phyloP scores from a whole-genome alignment of 2,113 vertebrate genomes.

The Oreochromis tanganicae region DNA sequence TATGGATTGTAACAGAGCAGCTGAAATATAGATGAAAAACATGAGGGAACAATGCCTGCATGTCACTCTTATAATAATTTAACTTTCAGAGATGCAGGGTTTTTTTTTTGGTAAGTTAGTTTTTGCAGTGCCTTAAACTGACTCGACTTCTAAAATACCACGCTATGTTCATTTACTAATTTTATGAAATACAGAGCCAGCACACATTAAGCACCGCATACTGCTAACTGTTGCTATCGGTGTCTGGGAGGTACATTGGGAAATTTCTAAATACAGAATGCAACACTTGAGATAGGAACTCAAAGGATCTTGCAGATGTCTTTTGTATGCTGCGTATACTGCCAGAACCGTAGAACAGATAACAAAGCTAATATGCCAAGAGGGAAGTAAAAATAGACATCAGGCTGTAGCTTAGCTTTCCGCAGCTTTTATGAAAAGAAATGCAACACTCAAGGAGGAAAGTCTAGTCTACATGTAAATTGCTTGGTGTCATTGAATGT shows the following conservation, averaged over 20 bases:
- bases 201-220: background rate
- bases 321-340: background rate
- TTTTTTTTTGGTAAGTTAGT: background rate
- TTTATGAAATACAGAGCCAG: background rate
- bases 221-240: background rate
- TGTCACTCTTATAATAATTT: background rate
- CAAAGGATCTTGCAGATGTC: conserved; percentile 4
- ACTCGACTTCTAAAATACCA: background rate
- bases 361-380: conserved; percentile 1
- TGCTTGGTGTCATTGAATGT: background rate
- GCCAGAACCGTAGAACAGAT: background rate
- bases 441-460: conserved; percentile 8
- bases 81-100: background rate
- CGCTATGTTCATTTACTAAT: background rate
- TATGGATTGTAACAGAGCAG: conserved; percentile 5
- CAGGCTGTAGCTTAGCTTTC: background rate
- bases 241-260: background rate
- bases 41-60: background rate
- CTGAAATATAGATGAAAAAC: conserved; percentile 51
- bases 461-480: background rate
- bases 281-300: conserved; percentile 17
- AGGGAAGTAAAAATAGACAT: conserved; percentile 37
- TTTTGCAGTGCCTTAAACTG: background rate
- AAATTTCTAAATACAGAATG: conserved; percentile 38
- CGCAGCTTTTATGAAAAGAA: conserved; percentile 24